Evolutionary conservation across 2,888 invertebrate species (phyloP).

Genomic region (Ophraella communa): DNA sequence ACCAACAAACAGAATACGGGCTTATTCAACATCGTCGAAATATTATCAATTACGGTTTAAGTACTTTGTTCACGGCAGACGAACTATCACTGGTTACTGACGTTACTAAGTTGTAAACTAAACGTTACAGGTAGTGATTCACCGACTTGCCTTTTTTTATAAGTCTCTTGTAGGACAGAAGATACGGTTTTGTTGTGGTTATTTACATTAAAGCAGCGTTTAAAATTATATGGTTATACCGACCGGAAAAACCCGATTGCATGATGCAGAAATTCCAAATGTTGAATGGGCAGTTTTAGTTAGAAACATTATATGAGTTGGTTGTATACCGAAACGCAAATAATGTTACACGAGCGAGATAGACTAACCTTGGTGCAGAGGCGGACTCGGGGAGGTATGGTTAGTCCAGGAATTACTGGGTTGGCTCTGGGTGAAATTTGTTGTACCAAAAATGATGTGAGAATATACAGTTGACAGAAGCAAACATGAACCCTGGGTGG

Average conservation of each 20-base stretch:
- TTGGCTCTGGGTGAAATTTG: too few relatives aligned
- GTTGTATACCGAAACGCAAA: conserved; percentile 2
- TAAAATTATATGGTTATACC: conserved; percentile 7
- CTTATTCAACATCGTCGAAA: too few relatives aligned
- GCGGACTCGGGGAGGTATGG: too few relatives aligned
- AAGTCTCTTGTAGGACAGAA: too few relatives aligned
- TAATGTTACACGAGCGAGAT: not conserved
- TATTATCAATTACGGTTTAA: too few relatives aligned
- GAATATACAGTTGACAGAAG: too few relatives aligned
- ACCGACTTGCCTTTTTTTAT: conserved; percentile 4
- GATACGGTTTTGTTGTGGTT: conserved; percentile 11
- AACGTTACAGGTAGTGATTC: conserved; percentile 10
- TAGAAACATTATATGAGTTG: not conserved
- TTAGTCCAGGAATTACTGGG: too few relatives aligned
- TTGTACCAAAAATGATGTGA: too few relatives aligned
- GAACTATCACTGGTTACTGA: not conserved
- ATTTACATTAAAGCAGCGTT: not conserved
- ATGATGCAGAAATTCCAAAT: not conserved
- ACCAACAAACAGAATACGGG: conserved; percentile 23
- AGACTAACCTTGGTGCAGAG: not conserved
- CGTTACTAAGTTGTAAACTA: not conserved
- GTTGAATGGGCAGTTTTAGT: not conserved
- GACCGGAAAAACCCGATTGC: conserved; percentile 24
- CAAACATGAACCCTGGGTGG: too few relatives aligned
- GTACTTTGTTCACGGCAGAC: not conserved